A percentile compares a stretch with the other conserved stretches of the same genome.
phyloP scores from a whole-genome alignment of 2,888 invertebrate species.

The Myopa tessellatipennis region DNA sequence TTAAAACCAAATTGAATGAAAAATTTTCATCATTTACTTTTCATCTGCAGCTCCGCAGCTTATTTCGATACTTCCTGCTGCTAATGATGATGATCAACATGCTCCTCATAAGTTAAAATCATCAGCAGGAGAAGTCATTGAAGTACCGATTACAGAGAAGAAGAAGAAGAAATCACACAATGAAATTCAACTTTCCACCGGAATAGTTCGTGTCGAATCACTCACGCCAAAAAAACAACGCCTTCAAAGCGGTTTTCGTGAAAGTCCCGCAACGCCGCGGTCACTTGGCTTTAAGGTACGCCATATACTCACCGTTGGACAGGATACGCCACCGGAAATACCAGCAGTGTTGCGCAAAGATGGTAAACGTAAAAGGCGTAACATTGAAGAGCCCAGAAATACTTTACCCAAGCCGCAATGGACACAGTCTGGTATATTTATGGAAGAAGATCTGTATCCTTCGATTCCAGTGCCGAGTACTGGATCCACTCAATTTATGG shows the following conservation, averaged over 20 bases:
- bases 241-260: slow-evolving; percentile 52
- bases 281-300: slow-evolving; percentile 52
- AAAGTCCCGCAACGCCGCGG: slow-evolving; percentile 56
- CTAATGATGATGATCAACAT: not conserved
- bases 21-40: not conserved
- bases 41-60: not conserved
- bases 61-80: not conserved
- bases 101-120: slow-evolving; percentile 44
- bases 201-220: slow-evolving; percentile 61
- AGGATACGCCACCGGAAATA: slow-evolving; percentile 40
- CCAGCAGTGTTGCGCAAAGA: slow-evolving; percentile 26
- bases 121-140: slow-evolving; percentile 53
- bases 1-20: not conserved
- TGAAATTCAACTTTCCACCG: slow-evolving; percentile 54
- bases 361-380: slow-evolving; percentile 44
- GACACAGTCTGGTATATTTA: slow-evolving; percentile 54
- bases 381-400: slow-evolving; percentile 38
- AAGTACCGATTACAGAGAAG: slow-evolving; percentile 41
- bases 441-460: slow-evolving; percentile 49
- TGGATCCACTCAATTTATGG: slow-evolving; percentile 47
- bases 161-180: slow-evolving; percentile 45
- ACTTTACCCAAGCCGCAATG: slow-evolving; percentile 53
- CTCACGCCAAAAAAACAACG: slow-evolving; percentile 54
- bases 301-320: slow-evolving; percentile 46
- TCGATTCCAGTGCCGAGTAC: slow-evolving; percentile 35